Percentiles rank a stretch among this genome's conserved stretches.
Evolutionary conservation across 2,888 invertebrate species (phyloP).

Genomic region (Ceriagrion tenellum): DNA sequence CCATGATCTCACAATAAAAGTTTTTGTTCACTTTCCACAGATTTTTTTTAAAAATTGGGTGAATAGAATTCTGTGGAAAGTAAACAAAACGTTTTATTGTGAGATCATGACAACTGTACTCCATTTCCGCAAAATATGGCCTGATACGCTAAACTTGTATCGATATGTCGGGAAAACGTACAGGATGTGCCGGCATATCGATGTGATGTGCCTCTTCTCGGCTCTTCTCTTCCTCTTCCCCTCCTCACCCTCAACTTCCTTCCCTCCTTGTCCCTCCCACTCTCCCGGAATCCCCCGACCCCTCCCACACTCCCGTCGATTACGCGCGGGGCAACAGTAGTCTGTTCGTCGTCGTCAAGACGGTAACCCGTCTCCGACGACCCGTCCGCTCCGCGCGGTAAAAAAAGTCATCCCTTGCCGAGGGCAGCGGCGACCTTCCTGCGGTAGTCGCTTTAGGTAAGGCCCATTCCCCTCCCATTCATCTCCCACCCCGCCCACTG

Average conservation of each 20-base stretch:
- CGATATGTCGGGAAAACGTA: too few relatives aligned
- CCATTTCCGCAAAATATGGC: too few relatives aligned
- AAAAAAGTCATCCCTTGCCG: neutral
- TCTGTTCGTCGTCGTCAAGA: slow-evolving; percentile 43
- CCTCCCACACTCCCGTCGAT: slow-evolving; percentile 18
- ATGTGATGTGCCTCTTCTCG: too few relatives aligned
- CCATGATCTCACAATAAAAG: too few relatives aligned
- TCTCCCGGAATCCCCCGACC: neutral
- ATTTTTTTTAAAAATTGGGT: too few relatives aligned
- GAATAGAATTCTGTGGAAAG: too few relatives aligned
- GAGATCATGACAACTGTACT: too few relatives aligned
- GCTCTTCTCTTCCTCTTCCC: neutral
- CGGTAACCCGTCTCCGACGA: slow-evolving; percentile 17
- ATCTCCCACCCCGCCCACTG: neutral
- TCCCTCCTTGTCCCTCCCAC: neutral
- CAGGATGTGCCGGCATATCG: too few relatives aligned
- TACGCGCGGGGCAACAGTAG: slow-evolving; percentile 56
- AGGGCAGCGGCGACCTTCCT: neutral
- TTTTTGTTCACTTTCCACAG: too few relatives aligned
- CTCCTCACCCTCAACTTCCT: neutral
- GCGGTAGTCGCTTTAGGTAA: slow-evolving; percentile 6
- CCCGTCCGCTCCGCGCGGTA: slow-evolving; percentile 7
- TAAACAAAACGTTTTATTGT: too few relatives aligned
- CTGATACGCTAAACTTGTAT: too few relatives aligned
- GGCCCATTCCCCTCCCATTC: neutral